A percentile compares a stretch with the other conserved stretches of the same genome.
phyloP scores from a whole-genome alignment of 2,113 vertebrate genomes.

The Oplegnathus fasciatus region DNA sequence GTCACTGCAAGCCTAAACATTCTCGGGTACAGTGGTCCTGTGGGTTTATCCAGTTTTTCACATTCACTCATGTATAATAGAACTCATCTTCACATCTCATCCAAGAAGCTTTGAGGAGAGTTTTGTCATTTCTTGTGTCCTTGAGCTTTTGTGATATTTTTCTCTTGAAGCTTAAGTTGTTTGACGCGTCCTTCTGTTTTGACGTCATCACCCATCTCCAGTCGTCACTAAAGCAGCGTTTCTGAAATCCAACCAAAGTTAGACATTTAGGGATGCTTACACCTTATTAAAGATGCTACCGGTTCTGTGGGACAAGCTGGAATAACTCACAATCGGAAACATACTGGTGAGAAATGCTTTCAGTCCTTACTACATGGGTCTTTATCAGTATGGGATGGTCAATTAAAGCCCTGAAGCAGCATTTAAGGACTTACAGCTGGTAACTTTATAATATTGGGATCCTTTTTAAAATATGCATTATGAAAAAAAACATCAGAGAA shows the following conservation, averaged over 20 bases:
- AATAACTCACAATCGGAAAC: neutral
- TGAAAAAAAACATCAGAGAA: conserved; percentile 1
- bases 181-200: conserved; percentile 4
- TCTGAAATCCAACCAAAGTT: neutral
- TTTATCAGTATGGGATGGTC: neutral
- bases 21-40: neutral
- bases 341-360: neutral
- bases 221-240: conserved; percentile 2
- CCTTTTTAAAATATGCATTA: conserved; percentile 16
- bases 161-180: neutral
- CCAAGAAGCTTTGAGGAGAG: conserved; percentile 22
- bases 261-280: neutral
- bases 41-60: conserved; percentile 1
- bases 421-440: neutral
- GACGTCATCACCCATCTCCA: conserved; percentile 7
- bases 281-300: neutral
- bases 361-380: neutral
- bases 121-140: conserved; percentile 35
- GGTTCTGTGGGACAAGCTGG: neutral
- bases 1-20: conserved; percentile 51
- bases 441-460: neutral
- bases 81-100: conserved; percentile 15
- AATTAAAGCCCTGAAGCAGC: neutral
- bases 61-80: neutral
- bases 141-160: conserved; percentile 54